Evolutionary conservation across 2,797 vertebrate species (phyloP).

Genomic region (Cyprinella venusta): DNA sequence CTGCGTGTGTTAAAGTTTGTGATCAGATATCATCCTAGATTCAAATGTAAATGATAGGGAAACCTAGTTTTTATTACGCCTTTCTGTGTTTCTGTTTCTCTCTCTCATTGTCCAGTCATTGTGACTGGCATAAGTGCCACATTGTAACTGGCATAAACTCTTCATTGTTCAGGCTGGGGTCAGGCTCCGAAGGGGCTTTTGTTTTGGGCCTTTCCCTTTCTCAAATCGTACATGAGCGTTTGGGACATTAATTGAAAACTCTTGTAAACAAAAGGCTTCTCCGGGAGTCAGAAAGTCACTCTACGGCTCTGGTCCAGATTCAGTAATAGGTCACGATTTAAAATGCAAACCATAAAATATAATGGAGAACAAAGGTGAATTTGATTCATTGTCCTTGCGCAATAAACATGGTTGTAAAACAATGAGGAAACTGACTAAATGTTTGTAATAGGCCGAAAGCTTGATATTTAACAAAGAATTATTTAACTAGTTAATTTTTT

Average conservation of each 20-base stretch:
- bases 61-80: background rate
- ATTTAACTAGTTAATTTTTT: background rate
- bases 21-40: background rate
- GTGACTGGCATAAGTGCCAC: slow-evolving; percentile 72
- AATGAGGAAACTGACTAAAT: background rate
- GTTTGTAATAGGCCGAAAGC: background rate
- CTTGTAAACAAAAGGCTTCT: slow-evolving; percentile 64
- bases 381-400: background rate
- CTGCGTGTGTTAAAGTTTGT: background rate
- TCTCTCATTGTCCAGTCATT: slow-evolving; percentile 68
- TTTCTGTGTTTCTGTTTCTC: slow-evolving; percentile 18
- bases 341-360: slow-evolving; percentile 6
- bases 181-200: slow-evolving; percentile 80
- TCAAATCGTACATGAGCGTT: slow-evolving; percentile 10
- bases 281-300: background rate
- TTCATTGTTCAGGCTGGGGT: slow-evolving; percentile 79
- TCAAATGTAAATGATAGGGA: background rate
- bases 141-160: slow-evolving; percentile 77
- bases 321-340: background rate
- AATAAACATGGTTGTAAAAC: slow-evolving; percentile 5
- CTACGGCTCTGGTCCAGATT: background rate
- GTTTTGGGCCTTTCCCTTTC: slow-evolving; percentile 70
- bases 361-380: background rate
- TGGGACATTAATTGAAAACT: slow-evolving; percentile 37
- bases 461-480: slow-evolving; percentile 13